These are phyloP conservation scores for Cryptoprocta ferox DNA, from an alignment of 2,797 vertebrate species.

Conservation along the genomic window DNA sequence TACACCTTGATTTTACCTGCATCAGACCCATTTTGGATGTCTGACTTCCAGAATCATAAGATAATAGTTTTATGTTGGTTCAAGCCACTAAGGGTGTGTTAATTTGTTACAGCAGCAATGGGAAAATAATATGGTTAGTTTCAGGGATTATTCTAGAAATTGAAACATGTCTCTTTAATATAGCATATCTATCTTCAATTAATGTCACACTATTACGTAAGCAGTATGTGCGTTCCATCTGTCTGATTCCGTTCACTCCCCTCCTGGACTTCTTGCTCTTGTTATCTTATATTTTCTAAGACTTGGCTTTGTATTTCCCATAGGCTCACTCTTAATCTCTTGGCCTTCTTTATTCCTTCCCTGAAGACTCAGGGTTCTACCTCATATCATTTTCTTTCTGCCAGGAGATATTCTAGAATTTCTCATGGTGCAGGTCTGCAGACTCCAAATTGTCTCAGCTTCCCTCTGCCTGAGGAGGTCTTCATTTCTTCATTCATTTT, in stretches of 20 bases:
- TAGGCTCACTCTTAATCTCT: neutral
- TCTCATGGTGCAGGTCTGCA: neutral
- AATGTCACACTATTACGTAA: neutral
- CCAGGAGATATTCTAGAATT: neutral
- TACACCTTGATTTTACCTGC: neutral
- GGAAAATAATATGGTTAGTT: neutral
- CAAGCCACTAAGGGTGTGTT: neutral
- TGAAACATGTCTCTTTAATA: neutral
- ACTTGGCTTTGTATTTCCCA: neutral
- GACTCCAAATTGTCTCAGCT: neutral
- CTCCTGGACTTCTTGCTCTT: neutral
- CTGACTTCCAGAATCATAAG: neutral
- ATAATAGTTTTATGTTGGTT: neutral
- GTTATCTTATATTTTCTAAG: neutral
- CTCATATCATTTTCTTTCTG: neutral
- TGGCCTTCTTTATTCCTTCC: neutral
- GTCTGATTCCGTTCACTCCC: neutral
- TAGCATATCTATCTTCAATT: neutral
- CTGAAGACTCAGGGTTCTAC: neutral
- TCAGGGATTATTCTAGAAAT: neutral
- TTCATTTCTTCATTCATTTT: neutral
- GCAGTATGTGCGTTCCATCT: neutral
- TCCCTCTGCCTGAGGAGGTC: neutral
- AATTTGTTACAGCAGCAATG: neutral
- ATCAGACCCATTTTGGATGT: neutral